phyloP scores from a whole-genome alignment of 2,113 vertebrate genomes.

The Stictonetta naevosa region DNA sequence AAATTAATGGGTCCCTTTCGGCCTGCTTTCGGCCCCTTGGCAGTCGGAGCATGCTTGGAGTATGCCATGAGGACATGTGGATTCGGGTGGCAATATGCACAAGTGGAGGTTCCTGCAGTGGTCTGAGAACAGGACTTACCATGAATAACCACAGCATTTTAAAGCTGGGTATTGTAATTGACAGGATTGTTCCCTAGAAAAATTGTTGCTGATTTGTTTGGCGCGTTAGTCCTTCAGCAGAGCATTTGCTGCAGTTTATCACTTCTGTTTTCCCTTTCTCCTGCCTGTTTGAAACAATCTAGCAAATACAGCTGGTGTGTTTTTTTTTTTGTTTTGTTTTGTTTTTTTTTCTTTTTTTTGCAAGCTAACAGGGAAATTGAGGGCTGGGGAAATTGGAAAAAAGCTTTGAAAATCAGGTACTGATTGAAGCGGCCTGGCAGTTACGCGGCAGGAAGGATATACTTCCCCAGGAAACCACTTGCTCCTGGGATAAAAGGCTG shows the following conservation, averaged over 20 bases:
- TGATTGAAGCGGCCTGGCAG: background rate
- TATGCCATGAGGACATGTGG: background rate
- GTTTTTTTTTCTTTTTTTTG: background rate
- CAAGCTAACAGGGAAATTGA: background rate
- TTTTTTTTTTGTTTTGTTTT: background rate
- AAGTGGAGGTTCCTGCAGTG: background rate
- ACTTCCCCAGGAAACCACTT: background rate
- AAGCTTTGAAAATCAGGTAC: background rate
- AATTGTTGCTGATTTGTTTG: background rate
- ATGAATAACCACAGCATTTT: background rate
- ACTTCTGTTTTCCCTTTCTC: background rate
- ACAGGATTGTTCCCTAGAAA: background rate
- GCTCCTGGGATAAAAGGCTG: background rate
- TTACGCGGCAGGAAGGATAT: slow-evolving; percentile 20
- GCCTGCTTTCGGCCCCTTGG: background rate
- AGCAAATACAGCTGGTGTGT: background rate
- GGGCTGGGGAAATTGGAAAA: background rate
- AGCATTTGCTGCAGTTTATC: background rate
- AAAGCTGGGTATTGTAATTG: background rate
- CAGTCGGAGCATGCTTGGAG: background rate
- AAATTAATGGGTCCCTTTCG: background rate
- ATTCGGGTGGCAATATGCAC: background rate
- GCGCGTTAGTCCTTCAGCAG: background rate
- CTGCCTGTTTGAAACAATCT: background rate
- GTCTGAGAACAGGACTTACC: background rate